Base-by-base conservation (phyloP, 2,113 vertebrate genomes). In the Taxidea taxus region DNA sequence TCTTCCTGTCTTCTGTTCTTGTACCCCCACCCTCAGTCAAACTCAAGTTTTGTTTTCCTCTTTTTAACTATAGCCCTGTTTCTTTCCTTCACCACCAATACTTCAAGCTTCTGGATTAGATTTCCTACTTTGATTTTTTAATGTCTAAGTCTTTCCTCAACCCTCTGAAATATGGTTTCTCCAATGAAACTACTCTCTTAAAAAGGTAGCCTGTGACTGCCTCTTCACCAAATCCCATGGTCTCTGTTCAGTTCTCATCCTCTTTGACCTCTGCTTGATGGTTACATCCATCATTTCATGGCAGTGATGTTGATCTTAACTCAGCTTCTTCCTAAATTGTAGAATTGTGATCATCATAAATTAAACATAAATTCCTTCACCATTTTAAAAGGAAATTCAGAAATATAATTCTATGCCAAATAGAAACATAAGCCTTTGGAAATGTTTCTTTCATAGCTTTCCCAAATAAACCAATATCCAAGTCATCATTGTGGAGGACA, bases 331-430 rank as follows among this genome's bases (percentile, higher is more conserved):
- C 66, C 60, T 82, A 37, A 15, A 20, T 29, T 18, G 7, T 49
- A 82, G 74, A 90, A 81, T 29, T 96, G 78, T 90, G 60, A 75
- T 84, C 4, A 81, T 93, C 68, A 94, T n/a, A 97, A 87, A 86
- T 62, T 23, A 78, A 94, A 86, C 56, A 60, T 72, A 64, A 29
- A 60, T 74, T 87, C 81, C 74, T 66, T 92, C 77, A 90, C 23
- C 37, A 86, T 85, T 96, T 80, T 39, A 47, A 87, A 93, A 44
- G 66, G 25, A 34, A 89, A 15, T 37, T 37, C 34, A 95, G n/a
- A 95, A 81, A 87, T 88, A n/a, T 25, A 74, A 18, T 49, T 91
- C 78, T 83, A 62, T 87, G 34, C 37, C 42, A 82, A 88, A 75
- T 62, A 84, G 44, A 15, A 64, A 72, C 27, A 11, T 58, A 25